Base-by-base conservation (phyloP, 2,888 invertebrate species). In the Parnassius smintheus region DNA sequence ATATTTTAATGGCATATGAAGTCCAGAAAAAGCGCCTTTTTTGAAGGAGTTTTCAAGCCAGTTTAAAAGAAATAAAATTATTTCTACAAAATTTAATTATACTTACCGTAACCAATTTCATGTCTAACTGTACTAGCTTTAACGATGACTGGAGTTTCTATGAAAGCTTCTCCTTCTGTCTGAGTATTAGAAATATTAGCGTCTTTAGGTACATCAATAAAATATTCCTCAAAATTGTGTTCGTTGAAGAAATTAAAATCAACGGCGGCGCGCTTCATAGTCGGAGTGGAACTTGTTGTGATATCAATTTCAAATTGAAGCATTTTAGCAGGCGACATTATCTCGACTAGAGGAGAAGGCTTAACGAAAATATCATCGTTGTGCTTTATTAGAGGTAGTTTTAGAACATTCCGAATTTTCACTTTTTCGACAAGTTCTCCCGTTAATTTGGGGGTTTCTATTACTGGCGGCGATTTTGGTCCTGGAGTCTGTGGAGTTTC, bases 241-340 rank as follows among this genome's bases (percentile, higher is more conserved):
- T 88, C 85, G 57, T 69, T 84, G 61, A 90, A 90, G 66, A 90
- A 90, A 70, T 90, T 85, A 56, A 91, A 91, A 68, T 91, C 87
- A 1, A 91, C 75, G 7, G 76, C 82, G 1, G 90, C 90, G 18
- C 91, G 77, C 72, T 88, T 91, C 89, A 91, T 91, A 3, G 91
- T 91, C 2, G 91, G 91, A 12, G 91, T 91, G 4, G 87, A 75
- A 64, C 85, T 85, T 12, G 72, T 75, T 2, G 83, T 72, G 53
- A 72, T 58, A 56, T 86, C 85, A 18, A 90, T 70, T 76, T 89
- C 86, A 25, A 86, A 91, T 78, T 91, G 90, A 57, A 91, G 72
- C 89, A 90, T 90, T 78, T 75, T 85, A 18, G 91, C 91, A 9
- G 91, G 91, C 48, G 91, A 91, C 88, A 91, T 89, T 22, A 85